A percentile compares a stretch with the other conserved stretches of the same genome.
These are phyloP conservation scores for Setophaga kirtlandii DNA, from an alignment of 2,113 vertebrate genomes.

Conservation along the genomic window DNA sequence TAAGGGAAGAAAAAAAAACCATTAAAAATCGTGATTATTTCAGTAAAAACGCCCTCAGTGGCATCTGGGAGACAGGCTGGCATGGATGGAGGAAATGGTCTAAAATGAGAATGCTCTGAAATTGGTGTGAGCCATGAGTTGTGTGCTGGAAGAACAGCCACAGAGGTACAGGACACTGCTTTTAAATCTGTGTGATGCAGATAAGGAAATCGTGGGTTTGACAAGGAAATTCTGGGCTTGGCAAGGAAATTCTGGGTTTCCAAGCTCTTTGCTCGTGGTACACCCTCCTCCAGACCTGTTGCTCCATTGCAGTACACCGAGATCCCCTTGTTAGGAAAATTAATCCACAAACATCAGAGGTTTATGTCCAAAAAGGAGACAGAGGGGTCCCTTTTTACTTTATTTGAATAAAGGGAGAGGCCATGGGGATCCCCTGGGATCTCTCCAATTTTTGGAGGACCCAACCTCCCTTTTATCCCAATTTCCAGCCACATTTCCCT, in stretches of 20 bases:
- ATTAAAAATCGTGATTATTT: neutral
- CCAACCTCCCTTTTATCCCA: too few species aligned
- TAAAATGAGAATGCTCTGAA: neutral
- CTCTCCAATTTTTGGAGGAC: too few species aligned
- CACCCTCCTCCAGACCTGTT: neutral
- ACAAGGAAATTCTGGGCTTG: neutral
- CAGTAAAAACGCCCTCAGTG: neutral
- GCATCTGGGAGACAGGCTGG: neutral
- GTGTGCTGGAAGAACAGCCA: neutral
- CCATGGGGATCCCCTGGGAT: too few species aligned
- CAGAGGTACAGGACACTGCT: fast-evolving
- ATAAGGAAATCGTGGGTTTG: neutral
- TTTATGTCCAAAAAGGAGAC: too few species aligned
- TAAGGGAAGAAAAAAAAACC: neutral
- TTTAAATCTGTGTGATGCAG: neutral
- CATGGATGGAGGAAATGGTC: neutral
- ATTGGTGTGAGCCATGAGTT: neutral
- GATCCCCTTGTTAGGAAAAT: neutral
- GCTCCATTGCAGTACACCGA: neutral
- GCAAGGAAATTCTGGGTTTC: neutral
- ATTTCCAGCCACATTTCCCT: too few species aligned
- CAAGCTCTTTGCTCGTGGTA: neutral
- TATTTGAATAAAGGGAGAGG: too few species aligned
- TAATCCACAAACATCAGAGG: too few species aligned
- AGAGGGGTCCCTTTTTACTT: too few species aligned